Base-by-base conservation (phyloP, 2,113 vertebrate species). In the Pyxicephalus adspersus region DNA sequence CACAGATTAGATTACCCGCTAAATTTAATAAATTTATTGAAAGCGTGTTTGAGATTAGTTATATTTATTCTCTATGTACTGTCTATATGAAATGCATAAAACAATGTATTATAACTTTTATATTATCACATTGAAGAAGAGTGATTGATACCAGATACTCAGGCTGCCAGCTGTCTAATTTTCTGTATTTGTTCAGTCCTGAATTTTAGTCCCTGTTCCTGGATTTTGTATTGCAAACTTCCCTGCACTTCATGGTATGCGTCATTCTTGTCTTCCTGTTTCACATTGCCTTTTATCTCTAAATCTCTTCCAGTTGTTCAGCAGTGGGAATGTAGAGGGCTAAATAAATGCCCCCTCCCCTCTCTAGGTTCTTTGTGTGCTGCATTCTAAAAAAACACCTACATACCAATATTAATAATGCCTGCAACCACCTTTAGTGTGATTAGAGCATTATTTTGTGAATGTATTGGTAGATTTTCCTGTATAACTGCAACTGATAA, bases 251-350 rank as follows among this genome's bases (percentile, higher is more conserved):
- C 28, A 18, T 61, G 23, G n/a, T 25, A 61, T 74, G 71, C 52
- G 29, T 74, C 54, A 74, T 34, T 58, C 71, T 28, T 58, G 54
- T 22, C 71, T 58, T 60, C 71, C 71, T 74, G 54, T 74, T 60
- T 11, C 71, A 58, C 28, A 54, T 74, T 54, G 54, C 54, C 71
- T 74, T 17, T 74, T 74, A 74, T 58, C 54, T 74, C 29, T 60
- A 74, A 74, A 58, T 74, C 71, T 74, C 20, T 74, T 58, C 54
- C 71, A 58, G 71, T 74, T 74, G 55, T 61, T 25, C 22, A 61
- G 71, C n/a, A 29, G 25, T 34, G 71, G 55, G 71, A 60, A 60
- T 74, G 71, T 20, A 19, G 68, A 26, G 13, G 68, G 55, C 54
- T 72, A 55, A 26, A 72, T 50, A 26, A 72, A 72, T 72, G 15